Evolutionary conservation across 2,797 vertebrate species (phyloP).

Genomic region (Eutrigla gurnardus): DNA sequence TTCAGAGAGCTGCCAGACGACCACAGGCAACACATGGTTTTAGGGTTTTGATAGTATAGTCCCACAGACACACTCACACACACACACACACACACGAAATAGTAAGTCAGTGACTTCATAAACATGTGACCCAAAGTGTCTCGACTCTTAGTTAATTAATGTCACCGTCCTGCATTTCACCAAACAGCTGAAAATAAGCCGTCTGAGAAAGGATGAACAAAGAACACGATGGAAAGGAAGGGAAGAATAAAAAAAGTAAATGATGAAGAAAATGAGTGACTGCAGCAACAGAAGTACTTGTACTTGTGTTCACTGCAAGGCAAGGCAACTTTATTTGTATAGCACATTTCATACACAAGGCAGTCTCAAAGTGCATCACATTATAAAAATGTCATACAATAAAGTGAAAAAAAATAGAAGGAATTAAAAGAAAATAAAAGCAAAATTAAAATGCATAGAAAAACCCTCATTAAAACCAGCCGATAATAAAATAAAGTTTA

Average conservation of each 20-base stretch:
- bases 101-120: neutral
- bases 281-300: neutral
- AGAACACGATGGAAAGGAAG: neutral
- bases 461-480: no score
- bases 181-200: neutral
- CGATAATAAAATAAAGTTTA: no score
- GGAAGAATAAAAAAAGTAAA: neutral
- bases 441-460: no score
- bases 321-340: no score
- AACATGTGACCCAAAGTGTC: neutral
- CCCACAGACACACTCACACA: neutral
- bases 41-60: slow-evolving; percentile 29
- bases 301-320: neutral
- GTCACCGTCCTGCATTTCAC: neutral
- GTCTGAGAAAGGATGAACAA: neutral
- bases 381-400: no score
- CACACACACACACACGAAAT: neutral
- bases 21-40: slow-evolving; percentile 43
- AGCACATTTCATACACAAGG: no score
- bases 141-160: neutral
- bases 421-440: no score
- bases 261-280: slow-evolving; percentile 12
- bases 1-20: slow-evolving; percentile 54
- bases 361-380: no score
- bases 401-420: no score